phyloP scores from a whole-genome alignment of 2,113 vertebrate species.

The Grammomys surdaster region DNA sequence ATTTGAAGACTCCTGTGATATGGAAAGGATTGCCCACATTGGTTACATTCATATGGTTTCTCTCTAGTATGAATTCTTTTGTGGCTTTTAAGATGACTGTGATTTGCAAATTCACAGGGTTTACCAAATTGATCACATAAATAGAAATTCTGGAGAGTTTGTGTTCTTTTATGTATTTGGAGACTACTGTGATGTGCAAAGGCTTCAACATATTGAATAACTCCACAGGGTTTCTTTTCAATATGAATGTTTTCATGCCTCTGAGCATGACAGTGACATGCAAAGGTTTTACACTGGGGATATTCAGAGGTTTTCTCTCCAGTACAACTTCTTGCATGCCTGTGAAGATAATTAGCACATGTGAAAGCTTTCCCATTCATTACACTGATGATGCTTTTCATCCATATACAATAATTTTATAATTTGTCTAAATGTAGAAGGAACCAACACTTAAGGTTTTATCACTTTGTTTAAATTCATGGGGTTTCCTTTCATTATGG shows the following conservation, averaged over 20 bases:
- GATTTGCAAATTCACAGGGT: not conserved
- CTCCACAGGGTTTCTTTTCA: too few species aligned
- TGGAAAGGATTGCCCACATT: not conserved
- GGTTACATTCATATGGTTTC: not conserved
- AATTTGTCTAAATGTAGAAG: not conserved
- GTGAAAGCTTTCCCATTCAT: not conserved
- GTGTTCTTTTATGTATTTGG: too few species aligned
- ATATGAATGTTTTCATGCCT: too few species aligned
- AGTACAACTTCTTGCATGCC: not conserved
- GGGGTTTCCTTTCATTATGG: not conserved
- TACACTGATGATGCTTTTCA: not conserved
- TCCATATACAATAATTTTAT: not conserved
- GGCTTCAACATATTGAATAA: too few species aligned
- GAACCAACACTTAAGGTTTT: not conserved
- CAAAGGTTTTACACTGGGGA: too few species aligned
- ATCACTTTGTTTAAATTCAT: not conserved
- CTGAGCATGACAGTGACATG: too few species aligned
- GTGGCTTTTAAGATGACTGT: not conserved
- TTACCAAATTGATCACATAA: not conserved
- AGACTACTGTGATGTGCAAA: too few species aligned
- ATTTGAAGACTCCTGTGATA: not conserved
- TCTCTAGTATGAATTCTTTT: not conserved
- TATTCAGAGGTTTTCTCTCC: not conserved
- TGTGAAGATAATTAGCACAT: not conserved
- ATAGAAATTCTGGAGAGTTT: too few species aligned